A percentile compares a stretch with the other conserved stretches of the same genome.
Evolutionary conservation across 1,140 invertebrate genomes (phyloP).

Genomic region (Philopotamus ludificatus): DNA sequence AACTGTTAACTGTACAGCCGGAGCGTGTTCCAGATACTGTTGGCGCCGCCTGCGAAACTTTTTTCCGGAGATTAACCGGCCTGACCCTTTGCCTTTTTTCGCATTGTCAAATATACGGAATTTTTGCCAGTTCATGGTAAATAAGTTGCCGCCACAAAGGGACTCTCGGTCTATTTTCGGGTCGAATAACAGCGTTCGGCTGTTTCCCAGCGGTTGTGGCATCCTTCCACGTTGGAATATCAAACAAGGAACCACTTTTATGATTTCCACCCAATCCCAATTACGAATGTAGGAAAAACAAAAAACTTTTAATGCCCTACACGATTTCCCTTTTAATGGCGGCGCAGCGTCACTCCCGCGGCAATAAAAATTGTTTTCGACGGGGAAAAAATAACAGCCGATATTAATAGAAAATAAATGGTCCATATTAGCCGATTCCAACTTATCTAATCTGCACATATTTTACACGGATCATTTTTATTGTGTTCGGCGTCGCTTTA

Average conservation of each 20-base stretch:
- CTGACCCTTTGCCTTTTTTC: too few species aligned
- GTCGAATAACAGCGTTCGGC: background rate
- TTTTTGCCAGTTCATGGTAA: background rate
- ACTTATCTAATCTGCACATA: too few species aligned
- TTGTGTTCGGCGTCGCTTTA: background rate
- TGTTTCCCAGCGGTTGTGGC: background rate
- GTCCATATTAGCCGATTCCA: too few species aligned
- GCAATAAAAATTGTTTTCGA: slow-evolving; percentile 26
- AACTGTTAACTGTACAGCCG: background rate
- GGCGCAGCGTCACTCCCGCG: slow-evolving; percentile 8
- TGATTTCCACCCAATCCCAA: slow-evolving; percentile 38
- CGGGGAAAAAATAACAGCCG: too few species aligned
- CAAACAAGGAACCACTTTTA: slow-evolving; percentile 35
- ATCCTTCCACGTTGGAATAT: background rate
- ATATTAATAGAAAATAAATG: too few species aligned
- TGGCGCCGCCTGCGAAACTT: too few species aligned
- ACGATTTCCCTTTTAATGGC: slow-evolving; percentile 40
- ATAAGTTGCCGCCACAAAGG: slow-evolving; percentile 10
- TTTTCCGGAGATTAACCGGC: too few species aligned
- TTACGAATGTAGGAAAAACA: slow-evolving; percentile 38
- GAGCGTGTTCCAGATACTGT: too few species aligned
- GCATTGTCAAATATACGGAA: too few species aligned
- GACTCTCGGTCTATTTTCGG: background rate
- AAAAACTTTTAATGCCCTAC: slow-evolving; percentile 37
- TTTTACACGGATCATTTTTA: too few species aligned